Base-by-base conservation (phyloP, 2,888 invertebrate species). In the Chironomus tentans region DNA sequence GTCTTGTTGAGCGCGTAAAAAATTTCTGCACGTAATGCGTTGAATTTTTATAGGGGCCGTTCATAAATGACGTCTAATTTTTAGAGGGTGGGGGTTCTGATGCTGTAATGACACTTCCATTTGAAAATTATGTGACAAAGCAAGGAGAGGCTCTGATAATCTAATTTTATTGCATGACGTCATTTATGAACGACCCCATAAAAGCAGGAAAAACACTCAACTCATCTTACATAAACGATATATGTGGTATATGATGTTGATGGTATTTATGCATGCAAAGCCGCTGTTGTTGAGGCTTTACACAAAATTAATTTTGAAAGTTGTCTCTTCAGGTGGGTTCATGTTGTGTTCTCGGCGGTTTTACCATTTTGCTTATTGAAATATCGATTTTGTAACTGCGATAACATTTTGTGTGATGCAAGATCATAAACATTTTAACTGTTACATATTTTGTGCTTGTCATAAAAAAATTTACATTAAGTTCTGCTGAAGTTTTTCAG, bases 1-100 rank as follows among this genome's bases (percentile, higher is more conserved):
- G 72, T 73, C 62, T 73, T 73, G 72, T 73, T 73, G 62, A 50
- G 72, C 61, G 72, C 72, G 72, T 73, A 62, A 73, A 73, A 22
- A 24, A 24, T 18, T 65, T 65, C 65, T 21, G 21, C 18, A 65
- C 15, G 18, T 15, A 56, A 18, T 56, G 56, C 56, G 56, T 56
- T 56, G 18, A 15, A 18, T 18, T 18, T 15, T 18, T 5, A 56
- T 18, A 56, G n/a, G n/a, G n/a, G n/a, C n/a, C n/a, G n/a, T n/a
- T n/a, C n/a, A n/a, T n/a, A n/a, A n/a, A n/a, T n/a, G n/a, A n/a
- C n/a, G n/a, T n/a, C n/a, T n/a, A n/a, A n/a, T n/a, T n/a, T n/a
- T n/a, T n/a, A n/a, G n/a, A n/a, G n/a, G n/a, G n/a, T n/a, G n/a
- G n/a, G n/a, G n/a, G n/a, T n/a, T n/a, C n/a, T n/a, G n/a, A n/a